Evolutionary conservation across 2,888 invertebrate species (phyloP).

Genomic region (Mythimna ferrago): DNA sequence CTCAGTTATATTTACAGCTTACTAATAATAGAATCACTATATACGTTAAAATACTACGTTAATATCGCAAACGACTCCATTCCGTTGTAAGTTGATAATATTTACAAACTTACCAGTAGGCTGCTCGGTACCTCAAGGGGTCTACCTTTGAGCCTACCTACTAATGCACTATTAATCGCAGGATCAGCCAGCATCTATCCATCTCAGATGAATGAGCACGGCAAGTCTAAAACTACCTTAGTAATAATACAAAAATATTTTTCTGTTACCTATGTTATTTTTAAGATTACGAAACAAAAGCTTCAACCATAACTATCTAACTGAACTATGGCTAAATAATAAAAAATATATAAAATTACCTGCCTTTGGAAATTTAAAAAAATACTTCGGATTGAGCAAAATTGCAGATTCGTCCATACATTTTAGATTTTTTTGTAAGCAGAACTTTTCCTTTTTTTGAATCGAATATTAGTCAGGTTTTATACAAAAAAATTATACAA

Average conservation of each 20-base stretch:
- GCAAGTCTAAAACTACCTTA: slow-evolving; percentile 16
- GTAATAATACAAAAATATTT: slow-evolving; percentile 21
- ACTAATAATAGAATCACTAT: slow-evolving; percentile 2
- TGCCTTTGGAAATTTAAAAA: not conserved
- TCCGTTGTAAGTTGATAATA: not conserved
- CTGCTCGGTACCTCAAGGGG: slow-evolving; percentile 22
- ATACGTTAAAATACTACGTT: slow-evolving; percentile 11
- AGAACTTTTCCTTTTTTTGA: too few relatives aligned
- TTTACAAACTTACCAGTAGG: slow-evolving; percentile 40
- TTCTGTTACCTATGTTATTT: not conserved
- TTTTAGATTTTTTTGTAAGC: too few relatives aligned
- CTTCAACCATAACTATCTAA: not conserved
- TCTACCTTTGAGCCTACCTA: slow-evolving; percentile 33
- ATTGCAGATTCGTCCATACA: too few relatives aligned
- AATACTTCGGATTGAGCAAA: not conserved
- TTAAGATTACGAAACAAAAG: not conserved
- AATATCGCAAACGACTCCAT: slow-evolving; percentile 2
- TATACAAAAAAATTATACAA: too few relatives aligned
- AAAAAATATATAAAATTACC: not conserved
- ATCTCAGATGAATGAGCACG: slow-evolving; percentile 36
- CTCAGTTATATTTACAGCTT: slow-evolving; percentile 25
- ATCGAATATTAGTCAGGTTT: too few relatives aligned
- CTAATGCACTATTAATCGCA: slow-evolving; percentile 39
- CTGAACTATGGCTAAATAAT: not conserved
- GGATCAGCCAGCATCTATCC: slow-evolving; percentile 22